A percentile compares a stretch with the other conserved stretches of the same genome.
Conservation (phyloP, 2,113 vertebrate species). For the Brienomyrus longianalis region DNA sequence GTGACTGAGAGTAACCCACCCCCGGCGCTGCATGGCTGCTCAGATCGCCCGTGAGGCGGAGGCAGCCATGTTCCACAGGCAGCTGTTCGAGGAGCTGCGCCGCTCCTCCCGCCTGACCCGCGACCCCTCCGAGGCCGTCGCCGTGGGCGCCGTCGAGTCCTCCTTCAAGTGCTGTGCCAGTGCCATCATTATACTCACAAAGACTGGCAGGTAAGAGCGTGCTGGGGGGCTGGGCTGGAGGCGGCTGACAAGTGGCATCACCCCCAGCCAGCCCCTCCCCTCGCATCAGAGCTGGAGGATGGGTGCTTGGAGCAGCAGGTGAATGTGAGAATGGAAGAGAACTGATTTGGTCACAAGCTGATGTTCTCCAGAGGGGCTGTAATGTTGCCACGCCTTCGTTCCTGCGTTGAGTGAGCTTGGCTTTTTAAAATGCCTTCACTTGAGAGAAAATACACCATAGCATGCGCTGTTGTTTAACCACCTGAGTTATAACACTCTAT, state of each 20-base stretch:
- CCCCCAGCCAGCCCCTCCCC: neutral
- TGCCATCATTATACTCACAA: constrained; percentile 94
- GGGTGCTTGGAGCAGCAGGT: neutral
- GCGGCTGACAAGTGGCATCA: neutral
- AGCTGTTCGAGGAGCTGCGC: constrained; percentile 95
- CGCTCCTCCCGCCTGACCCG: constrained; percentile 83
- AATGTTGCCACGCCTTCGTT: neutral
- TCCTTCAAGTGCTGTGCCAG: constrained; percentile 97
- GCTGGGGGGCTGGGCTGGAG: neutral
- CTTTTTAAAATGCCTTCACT: neutral
- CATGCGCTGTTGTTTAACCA: neutral
- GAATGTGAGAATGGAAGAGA: neutral
- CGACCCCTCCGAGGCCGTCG: constrained; percentile 87
- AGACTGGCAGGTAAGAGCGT: constrained; percentile 84
- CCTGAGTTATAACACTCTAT: too few species aligned
- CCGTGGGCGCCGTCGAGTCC: constrained; percentile 89
- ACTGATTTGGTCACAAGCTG: neutral
- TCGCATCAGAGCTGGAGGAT: neutral
- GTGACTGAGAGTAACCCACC: constrained; percentile 48
- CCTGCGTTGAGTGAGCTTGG: neutral
- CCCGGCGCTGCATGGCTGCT: neutral
- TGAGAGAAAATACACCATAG: neutral
- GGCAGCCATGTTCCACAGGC: constrained; percentile 95
- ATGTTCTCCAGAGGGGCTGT: neutral
- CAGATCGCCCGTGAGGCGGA: constrained; percentile 97